These are phyloP conservation scores for Paraescarpia echinospica DNA, from an alignment of 1,140 invertebrate species.

Conservation along the genomic window DNA sequence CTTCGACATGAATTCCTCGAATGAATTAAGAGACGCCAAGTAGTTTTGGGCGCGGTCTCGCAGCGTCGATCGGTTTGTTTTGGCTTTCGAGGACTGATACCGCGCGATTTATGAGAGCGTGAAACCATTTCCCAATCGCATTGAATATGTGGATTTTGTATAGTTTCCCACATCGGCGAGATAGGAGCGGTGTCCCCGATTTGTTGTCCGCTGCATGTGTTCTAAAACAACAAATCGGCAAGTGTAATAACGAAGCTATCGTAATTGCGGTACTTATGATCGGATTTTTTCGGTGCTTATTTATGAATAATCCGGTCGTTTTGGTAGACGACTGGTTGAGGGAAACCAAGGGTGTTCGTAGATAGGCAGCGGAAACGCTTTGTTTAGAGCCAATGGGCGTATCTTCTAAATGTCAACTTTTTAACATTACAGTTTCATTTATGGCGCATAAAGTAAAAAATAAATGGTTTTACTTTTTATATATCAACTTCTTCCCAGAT, in stretches of 20 bases:
- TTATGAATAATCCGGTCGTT: neutral
- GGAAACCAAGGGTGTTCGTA: neutral
- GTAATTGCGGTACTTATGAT: neutral
- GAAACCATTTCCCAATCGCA: neutral
- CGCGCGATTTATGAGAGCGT: neutral
- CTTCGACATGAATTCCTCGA: neutral
- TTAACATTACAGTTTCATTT: neutral
- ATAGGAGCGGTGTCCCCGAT: neutral
- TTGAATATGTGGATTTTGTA: neutral
- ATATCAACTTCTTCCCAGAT: too few species aligned
- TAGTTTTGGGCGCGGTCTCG: neutral
- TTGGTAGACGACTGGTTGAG: neutral
- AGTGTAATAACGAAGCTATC: neutral
- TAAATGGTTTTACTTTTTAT: neutral
- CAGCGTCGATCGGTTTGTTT: neutral
- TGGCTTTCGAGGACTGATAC: neutral
- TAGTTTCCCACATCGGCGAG: neutral
- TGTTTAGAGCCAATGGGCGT: neutral
- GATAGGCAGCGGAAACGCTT: neutral
- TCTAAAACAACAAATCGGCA: neutral
- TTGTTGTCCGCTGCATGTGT: neutral
- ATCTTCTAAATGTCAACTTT: neutral
- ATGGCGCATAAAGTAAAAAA: neutral
- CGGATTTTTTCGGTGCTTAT: neutral
- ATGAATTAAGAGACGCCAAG: neutral